phyloP scores from a whole-genome alignment of 2,888 invertebrate genomes.

The Napeogenes sylphis region DNA sequence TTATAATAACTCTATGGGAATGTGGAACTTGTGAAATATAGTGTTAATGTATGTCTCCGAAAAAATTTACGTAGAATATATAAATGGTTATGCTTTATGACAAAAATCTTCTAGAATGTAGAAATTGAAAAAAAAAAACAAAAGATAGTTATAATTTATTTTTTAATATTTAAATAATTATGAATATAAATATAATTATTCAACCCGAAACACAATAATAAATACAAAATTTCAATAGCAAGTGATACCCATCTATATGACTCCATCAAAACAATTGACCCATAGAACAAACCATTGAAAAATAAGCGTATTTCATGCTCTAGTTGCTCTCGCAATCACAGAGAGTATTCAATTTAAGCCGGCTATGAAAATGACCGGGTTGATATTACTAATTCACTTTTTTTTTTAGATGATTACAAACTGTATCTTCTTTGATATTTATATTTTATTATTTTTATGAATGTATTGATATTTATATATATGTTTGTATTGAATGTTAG shows the following conservation, averaged over 20 bases:
- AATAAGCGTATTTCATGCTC: slow-evolving; percentile 35
- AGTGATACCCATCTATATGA: not conserved
- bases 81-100: too few species aligned
- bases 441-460: not conserved
- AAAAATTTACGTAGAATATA: too few species aligned
- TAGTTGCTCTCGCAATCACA: slow-evolving; percentile 21
- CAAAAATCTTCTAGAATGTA: too few species aligned
- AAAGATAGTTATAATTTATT: too few species aligned
- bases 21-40: too few species aligned
- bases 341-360: not conserved
- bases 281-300: slow-evolving; percentile 23
- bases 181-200: too few species aligned
- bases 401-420: not conserved
- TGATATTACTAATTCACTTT: not conserved
- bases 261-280: slow-evolving; percentile 20
- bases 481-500: too few species aligned
- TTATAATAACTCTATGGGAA: too few species aligned
- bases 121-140: too few species aligned
- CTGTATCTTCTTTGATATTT: not conserved
- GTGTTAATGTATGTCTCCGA: too few species aligned
- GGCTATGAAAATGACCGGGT: not conserved
- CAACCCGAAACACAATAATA: slow-evolving; percentile 24
- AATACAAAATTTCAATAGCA: slow-evolving; percentile 24
- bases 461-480: too few species aligned
- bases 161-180: too few species aligned